phyloP scores from a whole-genome alignment of 2,888 invertebrate species.

The Rhagophthalmus giganteus region DNA sequence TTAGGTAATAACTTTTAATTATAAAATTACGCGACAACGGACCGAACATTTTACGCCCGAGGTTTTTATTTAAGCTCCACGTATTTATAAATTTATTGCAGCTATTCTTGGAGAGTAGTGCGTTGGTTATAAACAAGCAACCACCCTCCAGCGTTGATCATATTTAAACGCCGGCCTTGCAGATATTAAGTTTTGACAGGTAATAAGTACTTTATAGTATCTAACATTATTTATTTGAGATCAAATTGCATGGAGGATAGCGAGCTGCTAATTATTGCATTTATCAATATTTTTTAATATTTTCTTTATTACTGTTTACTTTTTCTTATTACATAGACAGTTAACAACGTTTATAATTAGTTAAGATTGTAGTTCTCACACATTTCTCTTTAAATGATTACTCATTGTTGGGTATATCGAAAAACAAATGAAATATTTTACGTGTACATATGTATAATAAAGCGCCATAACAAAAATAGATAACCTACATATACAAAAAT shows the following conservation, averaged over 20 bases:
- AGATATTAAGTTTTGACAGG: slow-evolving; percentile 46
- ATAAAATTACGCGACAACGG: neutral
- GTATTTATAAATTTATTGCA: slow-evolving; percentile 21
- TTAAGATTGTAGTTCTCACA: too few species aligned
- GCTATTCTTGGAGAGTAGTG: slow-evolving; percentile 12
- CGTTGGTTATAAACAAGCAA: slow-evolving; percentile 23
- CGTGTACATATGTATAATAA: too few species aligned
- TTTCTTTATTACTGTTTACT: too few species aligned
- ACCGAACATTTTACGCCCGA: slow-evolving; percentile 6
- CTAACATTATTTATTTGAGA: slow-evolving; percentile 44
- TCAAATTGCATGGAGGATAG: slow-evolving; percentile 41
- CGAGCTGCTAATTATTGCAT: slow-evolving; percentile 27
- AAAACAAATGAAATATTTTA: too few species aligned
- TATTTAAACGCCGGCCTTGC: slow-evolving; percentile 39
- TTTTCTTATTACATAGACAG: too few species aligned
- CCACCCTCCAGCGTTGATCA: slow-evolving; percentile 37
- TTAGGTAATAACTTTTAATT: too few species aligned
- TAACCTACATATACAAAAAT: too few species aligned
- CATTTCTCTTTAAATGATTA: too few species aligned
- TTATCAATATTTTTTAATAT: slow-evolving; percentile 29
- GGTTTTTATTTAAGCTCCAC: neutral
- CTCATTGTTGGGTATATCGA: too few species aligned
- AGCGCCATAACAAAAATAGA: too few species aligned
- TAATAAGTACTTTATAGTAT: slow-evolving; percentile 45
- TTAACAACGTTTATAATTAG: too few species aligned